These are phyloP conservation scores for Oryzias sinensis DNA, from an alignment of 2,797 vertebrate species.

Conservation along the genomic window DNA sequence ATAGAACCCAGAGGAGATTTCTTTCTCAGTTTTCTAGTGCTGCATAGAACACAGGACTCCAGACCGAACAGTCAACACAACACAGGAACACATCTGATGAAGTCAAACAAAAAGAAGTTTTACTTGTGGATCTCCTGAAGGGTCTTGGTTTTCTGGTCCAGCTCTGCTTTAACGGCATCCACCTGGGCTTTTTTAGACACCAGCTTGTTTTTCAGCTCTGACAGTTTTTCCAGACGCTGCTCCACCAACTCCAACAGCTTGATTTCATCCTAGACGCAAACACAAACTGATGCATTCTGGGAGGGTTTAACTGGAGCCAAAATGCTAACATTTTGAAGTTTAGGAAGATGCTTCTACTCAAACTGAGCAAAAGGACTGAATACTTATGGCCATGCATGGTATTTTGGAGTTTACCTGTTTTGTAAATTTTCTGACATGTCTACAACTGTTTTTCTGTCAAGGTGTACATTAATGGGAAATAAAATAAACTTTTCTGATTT, in stretches of 20 bases:
- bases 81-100: not conserved
- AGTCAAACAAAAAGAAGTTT: not conserved
- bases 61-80: not conserved
- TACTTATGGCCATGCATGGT: too few species aligned
- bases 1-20: too few species aligned
- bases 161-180: slow-evolving; percentile 72
- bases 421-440: too few species aligned
- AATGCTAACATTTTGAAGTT: not conserved
- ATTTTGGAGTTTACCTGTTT: too few species aligned
- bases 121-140: slow-evolving; percentile 83
- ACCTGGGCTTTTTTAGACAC: slow-evolving; percentile 72
- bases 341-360: too few species aligned
- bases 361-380: too few species aligned
- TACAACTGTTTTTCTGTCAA: too few species aligned
- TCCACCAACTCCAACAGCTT: slow-evolving; percentile 76
- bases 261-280: slow-evolving; percentile 81
- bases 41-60: too few species aligned
- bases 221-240: slow-evolving; percentile 69
- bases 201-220: slow-evolving; percentile 73
- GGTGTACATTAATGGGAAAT: too few species aligned
- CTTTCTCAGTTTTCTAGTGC: too few species aligned
- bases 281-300: not conserved
- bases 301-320: not conserved
- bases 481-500: too few species aligned
- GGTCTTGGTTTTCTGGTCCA: slow-evolving; percentile 77